A percentile compares a stretch with the other conserved stretches of the same genome.
These are phyloP conservation scores for Mythimna vitellina DNA, from an alignment of 2,888 invertebrate species.

Conservation along the genomic window DNA sequence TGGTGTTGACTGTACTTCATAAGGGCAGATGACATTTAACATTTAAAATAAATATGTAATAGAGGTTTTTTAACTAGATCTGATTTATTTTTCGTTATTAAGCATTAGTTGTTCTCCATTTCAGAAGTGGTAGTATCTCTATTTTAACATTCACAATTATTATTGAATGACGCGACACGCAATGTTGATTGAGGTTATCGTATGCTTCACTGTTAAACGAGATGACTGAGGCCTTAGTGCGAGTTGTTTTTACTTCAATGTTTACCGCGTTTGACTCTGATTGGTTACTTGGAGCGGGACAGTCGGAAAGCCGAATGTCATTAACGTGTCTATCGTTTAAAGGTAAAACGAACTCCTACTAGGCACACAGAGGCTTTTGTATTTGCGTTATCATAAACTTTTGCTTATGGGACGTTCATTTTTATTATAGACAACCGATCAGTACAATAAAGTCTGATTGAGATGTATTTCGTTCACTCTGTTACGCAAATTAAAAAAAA, in stretches of 20 bases:
- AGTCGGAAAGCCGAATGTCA: too few relatives aligned
- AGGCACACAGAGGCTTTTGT: too few relatives aligned
- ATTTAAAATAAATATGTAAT: neutral
- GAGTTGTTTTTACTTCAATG: neutral
- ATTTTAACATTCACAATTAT: neutral
- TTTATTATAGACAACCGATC: too few relatives aligned
- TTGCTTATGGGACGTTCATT: too few relatives aligned
- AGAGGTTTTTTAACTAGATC: constrained; percentile 14
- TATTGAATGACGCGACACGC: neutral
- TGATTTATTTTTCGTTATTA: constrained; percentile 11
- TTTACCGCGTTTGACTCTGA: too few relatives aligned
- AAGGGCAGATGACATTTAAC: neutral
- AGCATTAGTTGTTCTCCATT: constrained; percentile 19
- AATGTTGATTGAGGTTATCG: neutral
- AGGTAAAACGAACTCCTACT: too few relatives aligned
- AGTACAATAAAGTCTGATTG: too few relatives aligned
- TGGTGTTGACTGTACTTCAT: neutral
- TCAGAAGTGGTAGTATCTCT: neutral
- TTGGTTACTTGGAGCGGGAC: too few relatives aligned
- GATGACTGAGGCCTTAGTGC: neutral
- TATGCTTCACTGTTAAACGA: neutral
- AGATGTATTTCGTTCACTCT: too few relatives aligned
- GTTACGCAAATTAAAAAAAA: too few relatives aligned
- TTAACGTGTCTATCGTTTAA: too few relatives aligned
- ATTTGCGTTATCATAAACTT: too few relatives aligned